A percentile compares a stretch with the other conserved stretches of the same genome.
Conservation (phyloP, 92 coral and sea anemone species). For the Pocillopora meandrina region DNA sequence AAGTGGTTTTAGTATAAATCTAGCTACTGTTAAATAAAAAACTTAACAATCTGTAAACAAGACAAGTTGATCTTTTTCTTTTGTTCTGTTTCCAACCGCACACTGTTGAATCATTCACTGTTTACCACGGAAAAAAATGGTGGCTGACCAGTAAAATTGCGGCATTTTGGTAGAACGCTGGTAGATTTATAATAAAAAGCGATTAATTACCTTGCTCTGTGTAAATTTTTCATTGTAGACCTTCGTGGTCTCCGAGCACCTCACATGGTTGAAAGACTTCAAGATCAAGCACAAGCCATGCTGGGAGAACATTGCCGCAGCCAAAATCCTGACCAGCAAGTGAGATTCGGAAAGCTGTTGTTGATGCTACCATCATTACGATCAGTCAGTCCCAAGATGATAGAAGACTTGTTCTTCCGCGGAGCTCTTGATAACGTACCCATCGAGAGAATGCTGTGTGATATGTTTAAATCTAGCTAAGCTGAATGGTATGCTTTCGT, state of each 20-base stretch:
- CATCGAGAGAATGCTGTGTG: slow-evolving; percentile 97
- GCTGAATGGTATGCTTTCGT: not conserved
- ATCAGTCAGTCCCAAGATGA: slow-evolving; percentile 92
- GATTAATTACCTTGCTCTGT: too few relatives aligned
- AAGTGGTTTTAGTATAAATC: too few relatives aligned
- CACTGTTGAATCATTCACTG: too few relatives aligned
- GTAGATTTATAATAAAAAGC: too few relatives aligned
- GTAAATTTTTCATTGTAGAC: slow-evolving; percentile 56
- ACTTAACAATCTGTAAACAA: too few relatives aligned
- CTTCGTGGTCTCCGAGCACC: slow-evolving; percentile 98
- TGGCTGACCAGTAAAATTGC: too few relatives aligned
- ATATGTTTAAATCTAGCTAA: slow-evolving; percentile 89
- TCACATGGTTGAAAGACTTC: slow-evolving; percentile 89
- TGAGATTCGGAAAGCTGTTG: slow-evolving; percentile 93
- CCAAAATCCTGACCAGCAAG: slow-evolving; percentile 83
- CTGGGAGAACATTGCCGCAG: slow-evolving; percentile 94
- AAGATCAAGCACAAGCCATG: slow-evolving; percentile 98
- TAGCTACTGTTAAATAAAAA: too few relatives aligned
- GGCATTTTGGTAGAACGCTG: too few relatives aligned
- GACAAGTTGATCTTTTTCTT: too few relatives aligned
- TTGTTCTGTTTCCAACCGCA: too few relatives aligned
- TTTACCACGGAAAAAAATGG: too few relatives aligned
- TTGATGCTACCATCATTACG: slow-evolving; percentile 90
- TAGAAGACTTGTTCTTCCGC: slow-evolving; percentile 94
- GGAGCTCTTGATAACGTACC: slow-evolving; percentile 93